Evolutionary conservation across 37 sponge, comb jelly and placozoan species (phyloP).

Genomic region (Petrosia ficiformis): DNA sequence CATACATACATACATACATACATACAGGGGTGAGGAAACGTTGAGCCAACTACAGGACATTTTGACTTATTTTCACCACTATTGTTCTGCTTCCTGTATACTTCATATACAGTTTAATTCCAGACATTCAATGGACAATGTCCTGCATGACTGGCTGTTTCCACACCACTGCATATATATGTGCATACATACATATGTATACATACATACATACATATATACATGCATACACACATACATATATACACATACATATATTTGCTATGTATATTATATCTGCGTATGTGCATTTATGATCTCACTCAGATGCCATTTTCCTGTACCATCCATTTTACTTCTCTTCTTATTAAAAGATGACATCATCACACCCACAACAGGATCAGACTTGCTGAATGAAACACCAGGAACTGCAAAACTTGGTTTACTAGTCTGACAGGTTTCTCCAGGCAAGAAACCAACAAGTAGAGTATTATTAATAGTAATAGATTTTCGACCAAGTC

Average conservation of each 20-base stretch:
- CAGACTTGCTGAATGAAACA: constrained; percentile 4
- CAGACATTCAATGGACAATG: too few relatives aligned
- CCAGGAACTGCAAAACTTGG: constrained; percentile 25
- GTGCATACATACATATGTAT: too few relatives aligned
- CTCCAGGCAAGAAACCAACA: constrained; percentile 55
- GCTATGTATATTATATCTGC: neutral
- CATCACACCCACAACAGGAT: constrained; percentile 68
- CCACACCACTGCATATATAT: too few relatives aligned
- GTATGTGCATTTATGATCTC: neutral
- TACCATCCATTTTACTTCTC: constrained; percentile 83
- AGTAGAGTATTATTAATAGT: constrained; percentile 52
- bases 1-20: neutral
- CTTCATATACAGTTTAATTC: too few relatives aligned
- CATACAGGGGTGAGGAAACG: too few relatives aligned
- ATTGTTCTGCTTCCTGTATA: too few relatives aligned
- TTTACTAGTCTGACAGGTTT: constrained; percentile 28
- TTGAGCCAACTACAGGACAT: too few relatives aligned
- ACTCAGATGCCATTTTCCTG: constrained; percentile 77
- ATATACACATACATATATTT: neutral
- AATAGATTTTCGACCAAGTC: constrained; percentile 64
- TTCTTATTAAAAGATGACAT: constrained; percentile 80
- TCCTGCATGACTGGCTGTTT: too few relatives aligned
- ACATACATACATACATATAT: neutral
- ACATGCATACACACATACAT: neutral
- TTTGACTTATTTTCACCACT: too few relatives aligned